These are phyloP conservation scores for Pasiphila rectangulata DNA, from an alignment of 2,888 invertebrate genomes.

Conservation along the genomic window DNA sequence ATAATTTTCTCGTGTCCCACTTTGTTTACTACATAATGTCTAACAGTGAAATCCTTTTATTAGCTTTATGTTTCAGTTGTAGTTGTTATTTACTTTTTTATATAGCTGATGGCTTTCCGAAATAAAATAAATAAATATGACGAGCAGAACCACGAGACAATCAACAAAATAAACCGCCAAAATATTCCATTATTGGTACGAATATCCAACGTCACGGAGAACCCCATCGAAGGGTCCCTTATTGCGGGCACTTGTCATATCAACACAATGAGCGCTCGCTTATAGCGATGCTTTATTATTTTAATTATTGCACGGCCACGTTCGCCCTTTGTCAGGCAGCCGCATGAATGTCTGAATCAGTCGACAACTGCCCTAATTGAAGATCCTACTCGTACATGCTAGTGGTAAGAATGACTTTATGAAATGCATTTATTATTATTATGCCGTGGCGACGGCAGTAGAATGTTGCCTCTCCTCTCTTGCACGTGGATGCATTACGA, in stretches of 20 bases:
- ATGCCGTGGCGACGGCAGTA: no score
- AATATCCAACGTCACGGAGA: slow-evolving; percentile 21
- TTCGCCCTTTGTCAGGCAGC: slow-evolving; percentile 67
- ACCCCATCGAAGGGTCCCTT: slow-evolving; percentile 60
- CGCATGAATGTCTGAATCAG: slow-evolving; percentile 56
- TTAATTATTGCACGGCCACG: slow-evolving; percentile 76
- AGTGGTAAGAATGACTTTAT: slow-evolving; percentile 10
- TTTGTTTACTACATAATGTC: no score
- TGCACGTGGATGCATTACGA: no score
- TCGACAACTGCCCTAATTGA: slow-evolving; percentile 64
- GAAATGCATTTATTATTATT: no score
- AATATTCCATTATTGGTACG: slow-evolving; percentile 20
- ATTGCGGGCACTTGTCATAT: slow-evolving; percentile 79
- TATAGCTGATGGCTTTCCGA: not conserved
- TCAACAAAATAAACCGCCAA: slow-evolving; percentile 18
- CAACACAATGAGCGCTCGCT: slow-evolving; percentile 62
- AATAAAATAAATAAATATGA: slow-evolving; percentile 1
- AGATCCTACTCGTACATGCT: slow-evolving; percentile 45
- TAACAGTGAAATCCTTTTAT: no score
- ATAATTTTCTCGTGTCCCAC: no score
- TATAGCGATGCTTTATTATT: slow-evolving; percentile 75
- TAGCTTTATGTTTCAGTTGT: no score
- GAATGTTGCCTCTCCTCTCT: no score
- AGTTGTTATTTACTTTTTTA: no score
- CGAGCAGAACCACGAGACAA: slow-evolving; percentile 1